Evolutionary conservation across 2,888 invertebrate genomes (phyloP), one percentile per base, ranked within the genome.

Genomic region (Melinaea menophilus): DNA sequence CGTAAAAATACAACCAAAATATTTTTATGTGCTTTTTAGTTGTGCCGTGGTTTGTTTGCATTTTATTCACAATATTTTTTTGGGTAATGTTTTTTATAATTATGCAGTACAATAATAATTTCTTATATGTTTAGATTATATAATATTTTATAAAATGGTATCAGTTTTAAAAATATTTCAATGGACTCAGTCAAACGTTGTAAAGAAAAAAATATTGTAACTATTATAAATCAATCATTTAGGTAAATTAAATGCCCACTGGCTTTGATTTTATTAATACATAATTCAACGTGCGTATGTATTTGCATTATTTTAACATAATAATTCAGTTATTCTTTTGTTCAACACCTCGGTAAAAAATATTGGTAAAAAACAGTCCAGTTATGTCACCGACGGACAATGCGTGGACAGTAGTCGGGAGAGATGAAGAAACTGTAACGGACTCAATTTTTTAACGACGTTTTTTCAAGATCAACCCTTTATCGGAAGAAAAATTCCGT

Each of bases 371-470:
- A 65, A 68, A 65, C 54, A 62, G 48, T 56, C 46, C 56, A 13
- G 58, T 51, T 67, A 22, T 22, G 46, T 56, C 13, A 46, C 13
- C 22, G 22, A 2, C 47, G 67, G 64, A 77, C 76, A 71, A 78
- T 72, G 68, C 71, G 63, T 71, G 84, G 87, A 82, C 88, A 81
- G 86, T 81, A 88, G 87, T 74, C 76, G 56, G 9, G 41, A 41
- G 7, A 41, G 7, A 66, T 57, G 62, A 66, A 83, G 82, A 83
- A 88, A 81, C 62, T 71, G 73, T 86, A 88, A 89, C 90, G 87
- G 90, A 79, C 77, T 72, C 72, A 71, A 75, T 74, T 80, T 85
- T 86, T 86, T 83, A 87, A 87, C 84, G 84, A 80, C 73, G 77
- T 71, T 77, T 84, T 81, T 77, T 79, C 72, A 51, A 76, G 72